Evolutionary conservation across 2,113 vertebrate species (phyloP).

Genomic region (Urocolius indicus): DNA sequence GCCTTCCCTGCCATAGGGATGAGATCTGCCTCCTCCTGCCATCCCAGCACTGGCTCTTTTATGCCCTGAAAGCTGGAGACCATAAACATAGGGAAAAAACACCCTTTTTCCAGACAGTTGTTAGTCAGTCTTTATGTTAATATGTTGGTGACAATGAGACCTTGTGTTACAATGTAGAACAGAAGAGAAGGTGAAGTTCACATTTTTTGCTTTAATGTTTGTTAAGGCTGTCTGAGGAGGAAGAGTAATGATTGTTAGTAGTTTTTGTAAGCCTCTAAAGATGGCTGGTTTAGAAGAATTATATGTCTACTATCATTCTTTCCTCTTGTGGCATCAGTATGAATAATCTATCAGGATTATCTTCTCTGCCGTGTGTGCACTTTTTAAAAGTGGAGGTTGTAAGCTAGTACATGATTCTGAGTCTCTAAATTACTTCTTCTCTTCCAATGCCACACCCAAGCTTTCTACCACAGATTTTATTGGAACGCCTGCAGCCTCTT

Average conservation of each 20-base stretch:
- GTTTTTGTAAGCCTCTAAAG: not conserved
- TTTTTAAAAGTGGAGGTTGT: not conserved
- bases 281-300: not conserved
- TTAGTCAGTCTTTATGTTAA: not conserved
- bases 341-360: not conserved
- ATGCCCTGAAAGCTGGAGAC: not conserved
- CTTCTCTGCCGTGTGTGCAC: not conserved
- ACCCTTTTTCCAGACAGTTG: not conserved
- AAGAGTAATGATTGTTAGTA: not conserved
- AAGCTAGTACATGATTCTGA: not conserved
- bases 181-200: not conserved
- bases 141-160: not conserved
- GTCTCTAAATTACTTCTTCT: not conserved
- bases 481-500: not conserved
- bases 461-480: not conserved
- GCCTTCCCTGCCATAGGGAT: not conserved
- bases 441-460: not conserved
- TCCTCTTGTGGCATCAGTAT: not conserved
- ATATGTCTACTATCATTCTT: not conserved
- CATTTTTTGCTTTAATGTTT: not conserved
- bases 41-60: not conserved
- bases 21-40: not conserved
- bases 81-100: not conserved
- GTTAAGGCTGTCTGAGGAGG: not conserved
- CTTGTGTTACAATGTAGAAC: not conserved